Evolutionary conservation across 1,140 invertebrate species (phyloP).

Genomic region (Akabosia matsudoensis): DNA sequence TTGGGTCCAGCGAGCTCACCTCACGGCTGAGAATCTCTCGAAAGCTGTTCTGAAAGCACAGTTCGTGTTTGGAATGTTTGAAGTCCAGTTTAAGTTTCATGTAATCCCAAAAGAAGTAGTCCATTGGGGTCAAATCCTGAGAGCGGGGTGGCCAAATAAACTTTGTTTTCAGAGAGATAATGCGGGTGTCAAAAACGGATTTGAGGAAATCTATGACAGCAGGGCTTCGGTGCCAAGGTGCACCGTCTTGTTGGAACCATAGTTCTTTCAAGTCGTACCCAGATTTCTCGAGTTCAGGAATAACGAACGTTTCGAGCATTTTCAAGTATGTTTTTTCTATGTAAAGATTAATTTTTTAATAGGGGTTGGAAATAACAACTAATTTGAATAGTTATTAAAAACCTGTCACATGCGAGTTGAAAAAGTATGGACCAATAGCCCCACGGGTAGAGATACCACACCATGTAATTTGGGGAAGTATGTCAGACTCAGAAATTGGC

Average conservation of each 20-base stretch:
- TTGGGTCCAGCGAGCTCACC: slow-evolving; percentile 12
- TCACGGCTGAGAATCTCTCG: slow-evolving; percentile 25
- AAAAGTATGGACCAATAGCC: slow-evolving; percentile 45
- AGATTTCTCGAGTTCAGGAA: slow-evolving; percentile 32
- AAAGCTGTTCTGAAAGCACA: slow-evolving; percentile 12
- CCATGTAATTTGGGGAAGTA: slow-evolving; percentile 42
- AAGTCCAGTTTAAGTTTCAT: slow-evolving; percentile 29
- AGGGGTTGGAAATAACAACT: not conserved
- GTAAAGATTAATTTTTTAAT: not conserved
- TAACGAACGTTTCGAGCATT: slow-evolving; percentile 39
- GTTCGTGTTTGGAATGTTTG: slow-evolving; percentile 1
- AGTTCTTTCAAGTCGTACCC: slow-evolving; percentile 17
- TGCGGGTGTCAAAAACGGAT: slow-evolving; percentile 26
- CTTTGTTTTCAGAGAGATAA: slow-evolving; percentile 33
- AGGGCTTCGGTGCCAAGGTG: slow-evolving; percentile 31
- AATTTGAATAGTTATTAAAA: not conserved
- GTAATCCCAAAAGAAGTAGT: slow-evolving; percentile 45
- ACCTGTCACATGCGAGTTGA: slow-evolving; percentile 45
- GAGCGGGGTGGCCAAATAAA: slow-evolving; percentile 38
- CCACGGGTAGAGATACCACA: slow-evolving; percentile 38
- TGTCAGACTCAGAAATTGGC: slow-evolving; percentile 30
- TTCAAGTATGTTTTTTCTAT: slow-evolving; percentile 35
- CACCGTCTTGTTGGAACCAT: slow-evolving; percentile 46
- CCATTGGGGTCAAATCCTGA: slow-evolving; percentile 44
- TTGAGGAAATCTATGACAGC: slow-evolving; percentile 25